A percentile compares a stretch with the other conserved stretches of the same genome.
phyloP scores from a whole-genome alignment of 2,888 invertebrate genomes.

The Tetheella fluctuosa region DNA sequence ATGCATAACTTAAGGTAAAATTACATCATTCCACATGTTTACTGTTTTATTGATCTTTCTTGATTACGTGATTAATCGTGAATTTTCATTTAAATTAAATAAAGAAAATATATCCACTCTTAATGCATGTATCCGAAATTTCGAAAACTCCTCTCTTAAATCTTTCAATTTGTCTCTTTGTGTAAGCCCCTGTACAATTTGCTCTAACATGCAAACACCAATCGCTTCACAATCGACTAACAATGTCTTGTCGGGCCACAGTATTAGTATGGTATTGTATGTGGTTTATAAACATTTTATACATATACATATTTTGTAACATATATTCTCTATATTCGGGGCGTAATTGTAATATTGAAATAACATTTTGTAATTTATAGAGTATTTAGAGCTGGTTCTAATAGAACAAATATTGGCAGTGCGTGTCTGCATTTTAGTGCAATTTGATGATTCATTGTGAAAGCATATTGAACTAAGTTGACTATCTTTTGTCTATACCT shows the following conservation, averaged over 20 bases:
- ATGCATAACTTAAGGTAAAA: constrained; percentile 92
- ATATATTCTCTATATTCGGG: constrained; percentile 72
- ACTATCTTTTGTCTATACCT: constrained; percentile 30
- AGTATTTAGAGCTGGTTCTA: constrained; percentile 65
- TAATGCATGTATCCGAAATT: constrained; percentile 61
- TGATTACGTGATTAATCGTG: constrained; percentile 3
- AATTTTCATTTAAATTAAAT: background rate
- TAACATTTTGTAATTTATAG: constrained; percentile 50
- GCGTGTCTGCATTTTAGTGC: constrained; percentile 85
- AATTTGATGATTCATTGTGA: constrained; percentile 66
- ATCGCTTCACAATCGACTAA: constrained; percentile 84
- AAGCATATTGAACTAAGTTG: constrained; percentile 81
- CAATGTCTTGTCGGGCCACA: constrained; percentile 80
- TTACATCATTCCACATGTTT: constrained; percentile 12
- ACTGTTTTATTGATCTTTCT: constrained; percentile 17
- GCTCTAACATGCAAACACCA: constrained; percentile 85
- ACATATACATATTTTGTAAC: constrained; percentile 71
- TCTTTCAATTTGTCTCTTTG: constrained; percentile 28
- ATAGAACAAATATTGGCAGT: constrained; percentile 75
- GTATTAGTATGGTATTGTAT: constrained; percentile 81
- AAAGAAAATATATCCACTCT: background rate
- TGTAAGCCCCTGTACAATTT: constrained; percentile 76
- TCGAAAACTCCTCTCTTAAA: constrained; percentile 22
- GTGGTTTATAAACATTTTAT: constrained; percentile 75
- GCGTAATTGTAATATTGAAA: constrained; percentile 62